Evolutionary conservation across 1,140 invertebrate species (phyloP), one percentile per base, ranked within the genome.

Genomic region (Trichogramma pretiosum): DNA sequence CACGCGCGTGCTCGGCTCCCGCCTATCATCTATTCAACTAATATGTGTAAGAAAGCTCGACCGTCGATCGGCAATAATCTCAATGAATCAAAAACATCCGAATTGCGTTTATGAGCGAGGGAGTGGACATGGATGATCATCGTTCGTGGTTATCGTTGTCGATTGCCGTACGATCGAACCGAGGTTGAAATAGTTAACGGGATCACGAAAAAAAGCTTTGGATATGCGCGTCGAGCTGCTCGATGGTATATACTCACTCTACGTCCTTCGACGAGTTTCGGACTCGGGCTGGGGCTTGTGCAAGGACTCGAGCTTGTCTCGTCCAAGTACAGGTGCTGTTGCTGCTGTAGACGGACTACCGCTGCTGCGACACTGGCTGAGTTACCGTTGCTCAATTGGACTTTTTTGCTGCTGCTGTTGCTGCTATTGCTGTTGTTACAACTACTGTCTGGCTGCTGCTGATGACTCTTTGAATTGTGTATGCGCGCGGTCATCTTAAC

Each of bases 401-500:
- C 22, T 21, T 22, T 23, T 22, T 26, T 4, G 23, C 14, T 7
- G 38, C 14, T 10, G 14, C 5, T 0, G 35, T 19, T 37, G 5
- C 24, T 11, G 24, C 24, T 28, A 28, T 11, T 28, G 24, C 24
- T 11, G 24, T 11, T 28, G 36, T 22, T 39, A 21, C 22, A 28
- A 16, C 11, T 37, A 34, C 13, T 37, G 36, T n/a, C 40, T 35
- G 18, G 39, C 10, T 68, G 64, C 60, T 69, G 68, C 58, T 69
- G 67, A 59, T 70, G 67, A 49, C 70, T 67, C 60, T 65, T 70
- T 50, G 68, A 60, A 60, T 68, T 68, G 57, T 72, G 66, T 52
- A 70, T 61, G 66, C 68, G 68, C 52, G 68, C 68, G 56, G 68
- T 70, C 68, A 70, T 70, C 53, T 67, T 51, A 69, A 70, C 50